Base-by-base conservation (phyloP, 2,888 invertebrate genomes). In the Drosophila prolongata region DNA sequence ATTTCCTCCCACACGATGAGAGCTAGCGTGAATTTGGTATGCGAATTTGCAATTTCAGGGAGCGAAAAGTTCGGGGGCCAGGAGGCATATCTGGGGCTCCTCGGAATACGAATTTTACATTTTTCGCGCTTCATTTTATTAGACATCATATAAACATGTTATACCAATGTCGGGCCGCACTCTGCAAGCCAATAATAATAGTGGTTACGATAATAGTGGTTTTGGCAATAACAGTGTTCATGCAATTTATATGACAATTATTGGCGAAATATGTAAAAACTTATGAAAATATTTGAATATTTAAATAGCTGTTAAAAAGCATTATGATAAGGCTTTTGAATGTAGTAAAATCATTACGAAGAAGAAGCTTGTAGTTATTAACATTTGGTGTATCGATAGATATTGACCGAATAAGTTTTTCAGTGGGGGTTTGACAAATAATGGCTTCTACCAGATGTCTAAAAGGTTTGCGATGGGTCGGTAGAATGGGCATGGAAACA, bases 21-120 rank as follows among this genome's bases (percentile, higher is more conserved):
- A 64, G 62, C 49, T 59, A 49, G 60, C 46, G 42, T 44, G 52
- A 68, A 59, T 66, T 66, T n/a, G 42, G 46, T 50, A 70, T 59
- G 55, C 49, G 55, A 60, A 56, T 56, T 68, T 66, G 66, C 67
- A 44, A 55, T 52, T 13, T 35, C n/a, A 37, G 6, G 6, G 38
- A 14, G 34, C 6, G 30, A 11, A 10, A n/a, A n/a, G 46, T 27
- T 24, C 4, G 24, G 27, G 35, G 30, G 37, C 46, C 24, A 34
- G 38, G 42, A 30, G 69, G 66, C 49, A 68, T 24, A 4, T 24
- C 24, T 24, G 24, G 24, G 24, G 60, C 72, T 74, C 72, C 66
- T 71, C 47, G 65, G 85, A 80, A 83, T 86, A 82, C 78, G 83
- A 83, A 85, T 83, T 72, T 47, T 71, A 78, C 53, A 77, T 68